These are phyloP conservation scores for Leucophenga maculata DNA, from an alignment of 2,888 invertebrate species.

Conservation along the genomic window DNA sequence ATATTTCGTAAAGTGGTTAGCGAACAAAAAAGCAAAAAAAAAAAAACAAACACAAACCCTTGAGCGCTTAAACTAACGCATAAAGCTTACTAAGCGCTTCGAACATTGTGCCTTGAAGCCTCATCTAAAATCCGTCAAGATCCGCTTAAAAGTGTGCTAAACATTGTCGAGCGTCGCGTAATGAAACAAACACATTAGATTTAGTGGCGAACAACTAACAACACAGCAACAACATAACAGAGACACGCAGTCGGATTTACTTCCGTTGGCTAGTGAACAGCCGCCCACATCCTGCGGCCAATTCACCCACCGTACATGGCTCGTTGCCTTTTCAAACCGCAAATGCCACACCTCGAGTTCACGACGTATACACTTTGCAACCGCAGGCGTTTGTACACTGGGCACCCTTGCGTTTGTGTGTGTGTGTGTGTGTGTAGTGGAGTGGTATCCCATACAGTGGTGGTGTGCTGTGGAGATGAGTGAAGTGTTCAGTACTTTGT, in stretches of 20 bases:
- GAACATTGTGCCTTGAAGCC: background rate
- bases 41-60: too few species aligned
- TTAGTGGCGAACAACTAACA: background rate
- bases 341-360: conserved; percentile 13
- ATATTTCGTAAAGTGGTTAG: too few species aligned
- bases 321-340: background rate
- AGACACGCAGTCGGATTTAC: background rate
- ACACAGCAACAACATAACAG: background rate
- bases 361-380: background rate
- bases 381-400: conserved; percentile 48
- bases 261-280: background rate
- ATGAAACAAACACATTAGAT: background rate
- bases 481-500: background rate
- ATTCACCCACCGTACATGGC: too few species aligned
- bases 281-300: too few species aligned
- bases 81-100: background rate
- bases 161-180: background rate
- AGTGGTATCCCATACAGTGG: background rate
- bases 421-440: conserved; percentile 6
- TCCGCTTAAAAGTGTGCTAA: conserved; percentile 10
- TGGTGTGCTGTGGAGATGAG: too few species aligned
- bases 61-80: too few species aligned
- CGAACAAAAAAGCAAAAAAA: too few species aligned
- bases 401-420: background rate
- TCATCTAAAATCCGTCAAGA: background rate